phyloP scores from a whole-genome alignment of 2,113 vertebrate genomes.

The Taxidea taxus region DNA sequence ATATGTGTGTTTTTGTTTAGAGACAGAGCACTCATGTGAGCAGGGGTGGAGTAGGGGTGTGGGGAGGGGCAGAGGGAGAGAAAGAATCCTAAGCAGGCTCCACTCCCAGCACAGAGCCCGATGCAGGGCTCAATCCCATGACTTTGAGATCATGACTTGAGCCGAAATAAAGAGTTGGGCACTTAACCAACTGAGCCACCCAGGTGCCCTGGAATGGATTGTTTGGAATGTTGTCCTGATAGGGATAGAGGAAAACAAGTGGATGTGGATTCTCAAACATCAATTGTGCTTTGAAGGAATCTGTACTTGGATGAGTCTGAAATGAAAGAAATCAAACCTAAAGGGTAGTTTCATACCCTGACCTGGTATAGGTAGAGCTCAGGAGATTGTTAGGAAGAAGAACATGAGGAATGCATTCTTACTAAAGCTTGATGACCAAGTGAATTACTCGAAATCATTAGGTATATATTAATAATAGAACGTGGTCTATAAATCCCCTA shows the following conservation, averaged over 20 bases:
- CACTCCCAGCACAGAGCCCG: fast-evolving
- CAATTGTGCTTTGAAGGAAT: background rate
- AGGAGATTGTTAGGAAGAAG: background rate
- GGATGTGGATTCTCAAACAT: background rate
- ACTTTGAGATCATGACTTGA: background rate
- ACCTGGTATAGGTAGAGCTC: background rate
- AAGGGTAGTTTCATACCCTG: background rate
- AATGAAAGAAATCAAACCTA: background rate
- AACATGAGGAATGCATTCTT: background rate
- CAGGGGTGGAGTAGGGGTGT: background rate
- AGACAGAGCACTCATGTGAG: background rate
- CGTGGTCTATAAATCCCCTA: background rate
- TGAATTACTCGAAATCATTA: background rate
- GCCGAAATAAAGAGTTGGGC: background rate
- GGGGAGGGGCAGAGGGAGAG: background rate
- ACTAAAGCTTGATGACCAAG: background rate
- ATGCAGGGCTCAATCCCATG: background rate
- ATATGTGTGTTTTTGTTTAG: background rate
- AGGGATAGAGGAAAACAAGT: background rate
- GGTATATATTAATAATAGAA: background rate
- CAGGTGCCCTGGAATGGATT: background rate
- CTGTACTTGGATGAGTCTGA: background rate
- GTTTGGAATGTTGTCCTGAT: background rate
- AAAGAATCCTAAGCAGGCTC: background rate
- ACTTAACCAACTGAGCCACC: background rate